These are phyloP conservation scores for Tiliqua scincoides DNA, from an alignment of 2,113 vertebrate genomes.

Conservation along the genomic window DNA sequence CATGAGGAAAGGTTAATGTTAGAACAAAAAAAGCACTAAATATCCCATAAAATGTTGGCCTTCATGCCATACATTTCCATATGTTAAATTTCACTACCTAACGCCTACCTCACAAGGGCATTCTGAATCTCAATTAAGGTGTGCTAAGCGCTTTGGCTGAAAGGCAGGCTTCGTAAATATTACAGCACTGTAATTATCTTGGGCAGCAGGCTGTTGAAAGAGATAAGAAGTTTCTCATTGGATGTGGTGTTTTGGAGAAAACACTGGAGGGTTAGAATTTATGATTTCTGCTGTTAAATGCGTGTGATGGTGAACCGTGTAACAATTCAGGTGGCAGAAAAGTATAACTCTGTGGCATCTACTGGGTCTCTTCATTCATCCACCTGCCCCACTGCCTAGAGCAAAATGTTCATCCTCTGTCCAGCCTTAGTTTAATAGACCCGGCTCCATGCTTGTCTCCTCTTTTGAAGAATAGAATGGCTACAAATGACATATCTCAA, in stretches of 20 bases:
- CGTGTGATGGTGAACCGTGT: background rate
- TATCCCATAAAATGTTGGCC: background rate
- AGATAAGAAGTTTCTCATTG: slow-evolving; percentile 22
- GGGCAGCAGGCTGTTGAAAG: slow-evolving; percentile 26
- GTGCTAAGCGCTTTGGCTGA: slow-evolving; percentile 32
- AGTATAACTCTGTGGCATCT: slow-evolving; percentile 24
- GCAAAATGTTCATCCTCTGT: background rate
- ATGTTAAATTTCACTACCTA: background rate
- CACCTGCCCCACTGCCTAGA: background rate
- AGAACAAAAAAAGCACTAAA: background rate
- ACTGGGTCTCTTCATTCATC: slow-evolving; percentile 44
- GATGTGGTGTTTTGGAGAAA: slow-evolving; percentile 28
- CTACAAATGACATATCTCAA: background rate
- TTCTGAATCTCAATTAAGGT: slow-evolving; percentile 33
- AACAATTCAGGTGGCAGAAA: slow-evolving; percentile 19
- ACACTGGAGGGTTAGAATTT: slow-evolving; percentile 20
- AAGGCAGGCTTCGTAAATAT: slow-evolving; percentile 30
- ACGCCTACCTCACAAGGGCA: slow-evolving; percentile 6
- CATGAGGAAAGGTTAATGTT: background rate
- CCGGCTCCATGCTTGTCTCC: background rate
- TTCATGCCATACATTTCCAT: slow-evolving; percentile 6
- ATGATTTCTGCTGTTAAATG: slow-evolving; percentile 20
- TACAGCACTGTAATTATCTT: slow-evolving; percentile 28
- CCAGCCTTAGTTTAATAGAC: slow-evolving; percentile 30
- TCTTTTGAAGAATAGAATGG: slow-evolving; percentile 35